Evolutionary conservation across 2,797 vertebrate genomes (phyloP).

Genomic region (Tauraco hartlaubi): DNA sequence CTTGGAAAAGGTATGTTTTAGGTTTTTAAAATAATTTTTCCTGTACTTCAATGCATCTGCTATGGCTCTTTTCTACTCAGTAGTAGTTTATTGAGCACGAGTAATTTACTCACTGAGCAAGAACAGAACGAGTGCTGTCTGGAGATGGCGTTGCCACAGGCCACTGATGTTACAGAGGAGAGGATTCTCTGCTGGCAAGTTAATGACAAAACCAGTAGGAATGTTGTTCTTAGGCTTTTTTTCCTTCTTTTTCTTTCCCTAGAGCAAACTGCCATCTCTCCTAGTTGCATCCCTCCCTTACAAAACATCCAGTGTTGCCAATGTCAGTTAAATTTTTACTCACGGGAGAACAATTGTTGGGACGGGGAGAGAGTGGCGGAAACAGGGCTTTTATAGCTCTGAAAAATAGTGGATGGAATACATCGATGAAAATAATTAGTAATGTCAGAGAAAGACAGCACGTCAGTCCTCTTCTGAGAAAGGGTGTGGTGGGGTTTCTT

Average conservation of each 20-base stretch:
- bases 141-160: not conserved
- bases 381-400: not conserved
- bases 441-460: not conserved
- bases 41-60: not conserved
- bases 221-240: not conserved
- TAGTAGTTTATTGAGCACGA: not conserved
- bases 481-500: not conserved
- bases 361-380: not conserved
- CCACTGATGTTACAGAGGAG: not conserved
- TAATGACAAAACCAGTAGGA: not conserved
- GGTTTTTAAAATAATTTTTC: not conserved
- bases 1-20: not conserved
- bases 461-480: accelerated
- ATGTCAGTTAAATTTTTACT: not conserved
- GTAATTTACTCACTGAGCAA: not conserved
- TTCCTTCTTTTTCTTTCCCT: not conserved
- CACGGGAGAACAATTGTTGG: not conserved
- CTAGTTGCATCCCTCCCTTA: not conserved
- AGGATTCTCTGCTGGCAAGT: not conserved
- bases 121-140: not conserved
- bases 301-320: not conserved
- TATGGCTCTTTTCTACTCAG: not conserved
- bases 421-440: not conserved
- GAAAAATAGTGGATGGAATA: not conserved
- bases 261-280: not conserved